A percentile compares a stretch with the other conserved stretches of the same genome.
Conservation (phyloP, 2,797 vertebrate species). For the Anguilla megastoma region DNA sequence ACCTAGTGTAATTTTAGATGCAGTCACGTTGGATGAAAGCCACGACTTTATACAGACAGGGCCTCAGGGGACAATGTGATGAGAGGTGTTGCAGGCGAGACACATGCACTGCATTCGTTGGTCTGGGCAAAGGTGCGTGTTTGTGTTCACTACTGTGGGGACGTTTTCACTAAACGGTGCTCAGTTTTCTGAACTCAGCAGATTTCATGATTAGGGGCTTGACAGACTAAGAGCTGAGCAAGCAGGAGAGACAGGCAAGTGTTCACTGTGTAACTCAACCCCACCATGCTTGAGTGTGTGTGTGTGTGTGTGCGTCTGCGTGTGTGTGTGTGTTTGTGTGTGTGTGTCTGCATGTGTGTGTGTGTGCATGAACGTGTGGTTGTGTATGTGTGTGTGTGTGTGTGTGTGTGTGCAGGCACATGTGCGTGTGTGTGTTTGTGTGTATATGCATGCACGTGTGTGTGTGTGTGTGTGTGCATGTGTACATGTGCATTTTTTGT, state of each 20-base stretch:
- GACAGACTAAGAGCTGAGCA: background rate
- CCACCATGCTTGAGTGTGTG: background rate
- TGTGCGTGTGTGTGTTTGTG: background rate
- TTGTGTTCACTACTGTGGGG: background rate
- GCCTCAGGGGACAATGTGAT: background rate
- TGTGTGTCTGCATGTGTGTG: background rate
- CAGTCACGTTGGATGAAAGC: background rate
- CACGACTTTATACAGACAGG: background rate
- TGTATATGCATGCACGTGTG: background rate
- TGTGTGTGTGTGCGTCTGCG: background rate
- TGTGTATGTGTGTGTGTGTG: background rate
- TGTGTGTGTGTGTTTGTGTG: background rate
- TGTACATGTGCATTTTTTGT: background rate
- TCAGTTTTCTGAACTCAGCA: background rate
- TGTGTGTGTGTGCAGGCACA: background rate
- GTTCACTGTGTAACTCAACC: background rate
- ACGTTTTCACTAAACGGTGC: background rate
- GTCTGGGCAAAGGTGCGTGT: background rate
- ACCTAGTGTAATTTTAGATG: background rate
- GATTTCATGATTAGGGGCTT: slow-evolving; percentile 17
- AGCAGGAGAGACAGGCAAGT: background rate
- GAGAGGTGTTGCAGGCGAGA: background rate
- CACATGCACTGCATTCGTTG: background rate
- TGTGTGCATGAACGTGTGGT: background rate
- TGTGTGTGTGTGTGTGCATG: background rate